Base-by-base conservation (phyloP, 2,113 vertebrate species). In the Anoplopoma fimbria region DNA sequence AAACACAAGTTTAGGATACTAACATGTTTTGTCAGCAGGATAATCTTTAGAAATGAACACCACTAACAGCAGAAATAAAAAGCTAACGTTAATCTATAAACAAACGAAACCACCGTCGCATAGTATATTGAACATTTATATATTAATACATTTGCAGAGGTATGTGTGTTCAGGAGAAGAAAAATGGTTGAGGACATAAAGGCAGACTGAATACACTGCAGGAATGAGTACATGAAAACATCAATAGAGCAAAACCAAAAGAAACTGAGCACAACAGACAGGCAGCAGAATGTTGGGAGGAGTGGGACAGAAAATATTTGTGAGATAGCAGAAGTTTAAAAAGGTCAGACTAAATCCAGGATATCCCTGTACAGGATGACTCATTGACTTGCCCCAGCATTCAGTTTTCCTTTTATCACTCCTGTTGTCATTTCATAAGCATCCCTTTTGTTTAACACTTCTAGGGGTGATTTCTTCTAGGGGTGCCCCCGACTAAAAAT, bases 341-440 rank as follows among this genome's bases (percentile, higher is more conserved):
- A 34, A 29, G 69, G 63, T 62, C 58, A 75, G 17, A 69, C 55
- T 40, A 17, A 63, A 53, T 53, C 25, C 87, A 80, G 83, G 75
- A 89, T 77, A 82, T 86, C 75, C 89, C 49, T 29, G 12, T 38
- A 21, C 77, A 78, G 87, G 78, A 85, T 87, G 73, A 86, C 29
- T 60, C 23, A 21, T 42, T 71, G 75, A 81, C 47, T 49, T 75
- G 33, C 23, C 25, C 57, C 17, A 58, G 42, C 25, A 69, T 69
- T 82, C 38, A 40, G 31, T 58, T 79, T 71, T 82, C 53, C 61
- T 7, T 40, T 14, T 4, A 5, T 60, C 21, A 81, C 42, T 67
- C 17, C 36, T 27, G 23, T 31, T 81, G 31, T 38, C 31, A 47
- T 40, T 71, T 72, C n/a, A 45, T 36, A 42, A 4, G 1, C 4